A percentile compares a stretch with the other conserved stretches of the same genome.
Evolutionary conservation across 2,113 vertebrate species (phyloP).

Genomic region (Nestor notabilis): DNA sequence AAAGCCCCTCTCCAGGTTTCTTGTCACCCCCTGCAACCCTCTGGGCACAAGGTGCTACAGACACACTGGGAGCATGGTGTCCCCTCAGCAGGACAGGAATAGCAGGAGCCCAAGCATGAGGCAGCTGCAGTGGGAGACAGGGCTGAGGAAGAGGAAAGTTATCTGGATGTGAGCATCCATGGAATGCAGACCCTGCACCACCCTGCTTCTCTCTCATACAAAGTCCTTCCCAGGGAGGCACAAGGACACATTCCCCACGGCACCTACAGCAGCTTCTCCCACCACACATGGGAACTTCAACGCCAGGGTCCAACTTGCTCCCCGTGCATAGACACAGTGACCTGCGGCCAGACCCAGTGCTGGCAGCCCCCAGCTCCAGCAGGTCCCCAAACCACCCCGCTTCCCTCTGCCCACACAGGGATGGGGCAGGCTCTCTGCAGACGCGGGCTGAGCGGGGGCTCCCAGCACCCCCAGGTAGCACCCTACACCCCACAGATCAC

Average conservation of each 20-base stretch:
- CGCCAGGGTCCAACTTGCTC: background rate
- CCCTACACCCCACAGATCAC: background rate
- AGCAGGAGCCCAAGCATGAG: background rate
- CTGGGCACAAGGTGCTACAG: too few relatives aligned
- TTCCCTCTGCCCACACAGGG: background rate
- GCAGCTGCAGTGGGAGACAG: background rate
- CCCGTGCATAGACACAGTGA: background rate
- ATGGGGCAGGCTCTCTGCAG: fast-evolving
- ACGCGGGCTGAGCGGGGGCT: fast-evolving
- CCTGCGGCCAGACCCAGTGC: background rate
- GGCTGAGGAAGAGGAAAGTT: background rate
- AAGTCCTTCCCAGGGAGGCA: background rate
- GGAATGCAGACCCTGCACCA: fast-evolving
- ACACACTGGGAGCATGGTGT: background rate
- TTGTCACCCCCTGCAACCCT: background rate
- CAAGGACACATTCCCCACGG: background rate
- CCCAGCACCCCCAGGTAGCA: background rate
- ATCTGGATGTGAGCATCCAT: background rate
- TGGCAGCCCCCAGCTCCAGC: background rate
- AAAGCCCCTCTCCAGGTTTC: background rate
- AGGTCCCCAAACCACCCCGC: background rate
- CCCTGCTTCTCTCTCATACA: background rate
- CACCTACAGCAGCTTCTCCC: background rate
- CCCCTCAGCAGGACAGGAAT: background rate
- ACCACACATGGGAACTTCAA: background rate